These are phyloP conservation scores for Dipodomys merriami DNA, from an alignment of 2,113 vertebrate species.

Conservation along the genomic window DNA sequence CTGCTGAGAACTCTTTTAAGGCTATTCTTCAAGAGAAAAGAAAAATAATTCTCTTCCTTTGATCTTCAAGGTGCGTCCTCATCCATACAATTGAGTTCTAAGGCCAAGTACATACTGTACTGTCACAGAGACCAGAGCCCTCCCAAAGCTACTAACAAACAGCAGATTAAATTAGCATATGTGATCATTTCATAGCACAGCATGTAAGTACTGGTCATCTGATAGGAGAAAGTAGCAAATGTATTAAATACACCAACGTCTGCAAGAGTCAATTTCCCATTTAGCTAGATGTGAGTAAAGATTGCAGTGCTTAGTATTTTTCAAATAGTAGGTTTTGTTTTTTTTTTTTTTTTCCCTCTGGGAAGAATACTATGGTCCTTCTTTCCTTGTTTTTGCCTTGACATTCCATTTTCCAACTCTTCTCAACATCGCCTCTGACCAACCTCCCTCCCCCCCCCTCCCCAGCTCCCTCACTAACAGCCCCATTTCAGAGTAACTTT, in stretches of 20 bases:
- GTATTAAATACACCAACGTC: conserved; percentile 37
- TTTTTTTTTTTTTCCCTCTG: not conserved
- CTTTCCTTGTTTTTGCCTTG: not conserved
- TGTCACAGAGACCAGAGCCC: conserved; percentile 62
- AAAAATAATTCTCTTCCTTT: conserved; percentile 52
- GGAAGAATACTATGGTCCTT: not conserved
- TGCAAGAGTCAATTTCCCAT: not conserved
- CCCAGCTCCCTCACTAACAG: too few species aligned
- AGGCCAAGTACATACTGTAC: conserved; percentile 46
- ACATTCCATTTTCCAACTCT: too few species aligned
- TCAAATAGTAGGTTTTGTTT: not conserved
- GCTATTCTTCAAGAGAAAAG: conserved; percentile 44
- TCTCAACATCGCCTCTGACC: too few species aligned
- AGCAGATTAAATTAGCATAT: conserved; percentile 55
- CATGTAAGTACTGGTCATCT: conserved; percentile 38
- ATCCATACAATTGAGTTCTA: conserved; percentile 18
- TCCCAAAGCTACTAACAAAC: conserved; percentile 42
- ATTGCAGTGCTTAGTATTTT: not conserved
- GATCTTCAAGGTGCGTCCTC: not conserved
- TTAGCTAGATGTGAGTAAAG: conserved; percentile 11
- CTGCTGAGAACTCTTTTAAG: not conserved
- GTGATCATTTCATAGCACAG: conserved; percentile 43
- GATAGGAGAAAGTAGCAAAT: conserved; percentile 21
- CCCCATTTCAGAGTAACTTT: not conserved
- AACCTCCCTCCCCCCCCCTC: not conserved